phyloP scores from a whole-genome alignment of 2,113 vertebrate genomes.

The Gavialis gangeticus region DNA sequence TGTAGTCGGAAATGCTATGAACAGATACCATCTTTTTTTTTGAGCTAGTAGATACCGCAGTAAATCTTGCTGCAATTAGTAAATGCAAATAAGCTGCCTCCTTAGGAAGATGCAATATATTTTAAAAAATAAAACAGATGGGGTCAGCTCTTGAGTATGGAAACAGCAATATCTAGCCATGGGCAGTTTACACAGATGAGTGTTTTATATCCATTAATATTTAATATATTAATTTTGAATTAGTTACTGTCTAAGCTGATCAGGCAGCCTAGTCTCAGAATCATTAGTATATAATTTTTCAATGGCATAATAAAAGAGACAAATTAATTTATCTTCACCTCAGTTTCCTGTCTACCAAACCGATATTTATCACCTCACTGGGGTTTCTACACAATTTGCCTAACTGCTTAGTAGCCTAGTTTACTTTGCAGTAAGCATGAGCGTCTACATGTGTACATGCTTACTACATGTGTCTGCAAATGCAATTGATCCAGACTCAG shows the following conservation, averaged over 20 bases:
- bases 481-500: no score
- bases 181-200: not conserved
- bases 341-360: not conserved
- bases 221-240: not conserved
- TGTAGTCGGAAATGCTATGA: not conserved
- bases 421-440: no score
- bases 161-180: not conserved
- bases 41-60: not conserved
- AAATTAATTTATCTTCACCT: not conserved
- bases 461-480: no score
- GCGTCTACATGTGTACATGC: no score
- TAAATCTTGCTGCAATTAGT: not conserved
- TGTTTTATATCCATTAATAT: not conserved
- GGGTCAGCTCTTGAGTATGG: not conserved
- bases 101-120: not conserved
- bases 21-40: not conserved
- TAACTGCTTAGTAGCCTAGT: no score
- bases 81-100: not conserved
- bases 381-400: no score
- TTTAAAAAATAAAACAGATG: not conserved
- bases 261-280: accelerated
- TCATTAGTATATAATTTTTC: not conserved
- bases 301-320: not conserved
- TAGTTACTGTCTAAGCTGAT: not conserved
- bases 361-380: no score